These are phyloP conservation scores for Oreortyx pictus DNA, from an alignment of 2,797 vertebrate genomes.

Conservation along the genomic window DNA sequence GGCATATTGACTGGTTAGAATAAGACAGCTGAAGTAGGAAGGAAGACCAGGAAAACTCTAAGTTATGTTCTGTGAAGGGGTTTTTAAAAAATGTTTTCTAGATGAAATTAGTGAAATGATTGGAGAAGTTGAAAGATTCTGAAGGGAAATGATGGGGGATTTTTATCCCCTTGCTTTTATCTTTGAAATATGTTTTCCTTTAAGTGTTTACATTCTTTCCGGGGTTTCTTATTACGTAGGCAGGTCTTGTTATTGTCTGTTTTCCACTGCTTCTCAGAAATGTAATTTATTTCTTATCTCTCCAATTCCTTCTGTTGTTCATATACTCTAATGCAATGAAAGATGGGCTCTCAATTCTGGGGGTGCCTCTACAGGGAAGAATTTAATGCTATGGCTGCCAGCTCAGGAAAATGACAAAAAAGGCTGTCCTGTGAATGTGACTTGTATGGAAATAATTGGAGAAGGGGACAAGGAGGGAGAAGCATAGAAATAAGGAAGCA, in stretches of 20 bases:
- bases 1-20: background rate
- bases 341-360: background rate
- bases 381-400: background rate
- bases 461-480: background rate
- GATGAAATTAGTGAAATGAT: background rate
- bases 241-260: background rate
- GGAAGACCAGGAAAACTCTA: background rate
- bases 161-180: background rate
- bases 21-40: background rate
- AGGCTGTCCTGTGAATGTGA: background rate
- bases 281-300: background rate
- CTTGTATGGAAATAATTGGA: background rate
- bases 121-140: background rate
- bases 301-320: background rate
- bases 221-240: background rate
- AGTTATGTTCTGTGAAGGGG: background rate
- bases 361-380: background rate
- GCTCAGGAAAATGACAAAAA: background rate
- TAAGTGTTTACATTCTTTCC: background rate
- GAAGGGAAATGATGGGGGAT: background rate
- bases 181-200: background rate
- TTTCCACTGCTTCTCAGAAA: background rate
- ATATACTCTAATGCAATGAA: background rate
- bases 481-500: no score
- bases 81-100: background rate